These are phyloP conservation scores for Ephydatia muelleri DNA, from an alignment of 37 sponge, comb jelly and placozoan species.

Conservation along the genomic window DNA sequence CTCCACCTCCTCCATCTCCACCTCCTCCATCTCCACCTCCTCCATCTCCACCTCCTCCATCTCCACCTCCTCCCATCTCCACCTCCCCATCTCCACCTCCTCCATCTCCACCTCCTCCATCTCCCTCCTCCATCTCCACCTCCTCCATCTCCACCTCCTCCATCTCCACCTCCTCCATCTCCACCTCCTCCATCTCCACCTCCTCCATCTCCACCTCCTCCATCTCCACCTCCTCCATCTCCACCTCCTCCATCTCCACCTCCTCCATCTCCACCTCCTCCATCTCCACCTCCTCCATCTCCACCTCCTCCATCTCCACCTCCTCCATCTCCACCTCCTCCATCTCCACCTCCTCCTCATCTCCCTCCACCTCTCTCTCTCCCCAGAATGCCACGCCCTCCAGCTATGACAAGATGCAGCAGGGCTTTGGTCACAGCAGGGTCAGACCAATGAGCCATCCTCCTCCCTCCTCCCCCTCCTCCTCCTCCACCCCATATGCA, in stretches of 20 bases:
- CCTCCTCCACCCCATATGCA: background rate
- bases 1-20: background rate
- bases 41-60: background rate
- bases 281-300: background rate
- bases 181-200: slow-evolving; percentile 2
- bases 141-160: background rate
- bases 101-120: background rate
- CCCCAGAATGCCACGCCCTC: background rate
- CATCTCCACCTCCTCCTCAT: background rate
- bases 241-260: background rate
- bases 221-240: background rate
- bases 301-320: background rate
- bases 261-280: background rate
- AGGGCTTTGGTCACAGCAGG: background rate
- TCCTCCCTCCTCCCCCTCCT: background rate
- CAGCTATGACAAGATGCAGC: background rate
- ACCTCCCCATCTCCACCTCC: background rate
- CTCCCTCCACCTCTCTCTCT: background rate
- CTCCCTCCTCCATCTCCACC: slow-evolving; percentile 4
- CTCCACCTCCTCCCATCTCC: background rate
- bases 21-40: background rate
- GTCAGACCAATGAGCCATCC: background rate
- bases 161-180: background rate
- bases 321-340: background rate
- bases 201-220: background rate